Base-by-base conservation (phyloP, 35 echinoderm and acorn worm genomes). In the Apostichopus japonicus region DNA sequence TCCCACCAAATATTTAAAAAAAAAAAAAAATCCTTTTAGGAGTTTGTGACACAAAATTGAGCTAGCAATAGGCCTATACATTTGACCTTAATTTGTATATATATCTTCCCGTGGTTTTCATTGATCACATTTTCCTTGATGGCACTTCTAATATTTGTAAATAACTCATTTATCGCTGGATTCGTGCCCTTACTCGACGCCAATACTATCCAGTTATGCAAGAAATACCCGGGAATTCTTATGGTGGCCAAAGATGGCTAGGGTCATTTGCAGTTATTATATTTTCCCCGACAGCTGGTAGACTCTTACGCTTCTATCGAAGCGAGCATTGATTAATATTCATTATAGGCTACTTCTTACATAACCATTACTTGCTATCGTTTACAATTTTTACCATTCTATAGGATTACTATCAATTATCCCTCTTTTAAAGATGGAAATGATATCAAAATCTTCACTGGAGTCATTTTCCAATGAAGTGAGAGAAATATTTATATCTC, bases 161-260 rank as follows among this genome's bases (percentile, higher is more conserved):
- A 27, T 44, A 89, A 52, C 44, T 53, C 27, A 7, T 72, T 89
- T n/a, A 8, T 89, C 5, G 86, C 86, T 73, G 86, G 67, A 17
- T 65, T 89, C 6, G 25, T 91, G 10, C 90, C 90, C 0, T 53
- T 91, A 10, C 19, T 91, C 17, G 90, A 91, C 51, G 77, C 90
- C 57, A 77, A 79, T 55, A 91, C 90, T 4, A 77, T 91, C 8
- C 72, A 22, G 56, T 54, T 91, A 6, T 77, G 71, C 13, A 79
- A 91, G 25, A 23, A 59, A n/a, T 79, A 91, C 76, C 90, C 90
- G 9, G 90, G 3, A 54, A 52, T 77, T 56, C 90, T 14, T 79
- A 91, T 27, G 90, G 90, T 9, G 90, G 77, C 6, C 90, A 91
- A 24, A 77, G 90, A 56, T 91, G 90, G 52, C 54, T 53, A 9